phyloP scores from a whole-genome alignment of 2,797 vertebrate genomes.

The Sebastes goodei region DNA sequence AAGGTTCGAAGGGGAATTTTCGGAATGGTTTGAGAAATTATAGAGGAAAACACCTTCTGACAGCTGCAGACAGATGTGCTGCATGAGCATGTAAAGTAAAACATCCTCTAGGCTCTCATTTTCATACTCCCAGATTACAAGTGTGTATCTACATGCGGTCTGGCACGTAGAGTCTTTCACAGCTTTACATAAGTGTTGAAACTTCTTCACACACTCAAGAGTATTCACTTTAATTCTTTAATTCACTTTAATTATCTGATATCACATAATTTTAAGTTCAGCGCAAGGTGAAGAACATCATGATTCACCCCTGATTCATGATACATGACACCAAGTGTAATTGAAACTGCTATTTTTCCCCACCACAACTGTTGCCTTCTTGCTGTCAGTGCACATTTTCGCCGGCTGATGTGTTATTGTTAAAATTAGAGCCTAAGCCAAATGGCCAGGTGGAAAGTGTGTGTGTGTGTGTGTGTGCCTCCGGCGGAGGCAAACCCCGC shows the following conservation, averaged over 20 bases:
- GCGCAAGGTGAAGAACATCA: neutral
- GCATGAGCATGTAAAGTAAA: no score
- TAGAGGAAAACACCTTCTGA: constrained; percentile 13
- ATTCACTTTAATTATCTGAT: neutral
- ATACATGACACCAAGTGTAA: neutral
- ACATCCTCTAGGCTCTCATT: neutral
- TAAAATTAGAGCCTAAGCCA: constrained; percentile 52
- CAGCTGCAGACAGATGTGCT: constrained; percentile 7
- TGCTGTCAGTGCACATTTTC: constrained; percentile 16
- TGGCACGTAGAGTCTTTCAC: neutral
- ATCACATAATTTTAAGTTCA: neutral
- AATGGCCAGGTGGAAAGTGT: constrained; percentile 53
- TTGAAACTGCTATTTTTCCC: neutral
- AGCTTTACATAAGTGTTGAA: neutral
- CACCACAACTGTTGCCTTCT: neutral
- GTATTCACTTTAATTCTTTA: neutral
- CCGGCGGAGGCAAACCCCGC: constrained; percentile 4
- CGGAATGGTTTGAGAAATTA: neutral
- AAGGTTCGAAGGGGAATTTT: neutral
- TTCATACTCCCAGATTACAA: constrained; percentile 6
- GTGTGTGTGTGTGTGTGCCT: neutral
- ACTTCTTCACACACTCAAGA: neutral
- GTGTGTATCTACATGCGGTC: neutral
- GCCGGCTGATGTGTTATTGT: constrained; percentile 41
- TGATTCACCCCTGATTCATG: neutral